Conservation (phyloP, 30 jellyfish, hydroid and myxozoan species). For the Pseudorhiza aurosa region DNA sequence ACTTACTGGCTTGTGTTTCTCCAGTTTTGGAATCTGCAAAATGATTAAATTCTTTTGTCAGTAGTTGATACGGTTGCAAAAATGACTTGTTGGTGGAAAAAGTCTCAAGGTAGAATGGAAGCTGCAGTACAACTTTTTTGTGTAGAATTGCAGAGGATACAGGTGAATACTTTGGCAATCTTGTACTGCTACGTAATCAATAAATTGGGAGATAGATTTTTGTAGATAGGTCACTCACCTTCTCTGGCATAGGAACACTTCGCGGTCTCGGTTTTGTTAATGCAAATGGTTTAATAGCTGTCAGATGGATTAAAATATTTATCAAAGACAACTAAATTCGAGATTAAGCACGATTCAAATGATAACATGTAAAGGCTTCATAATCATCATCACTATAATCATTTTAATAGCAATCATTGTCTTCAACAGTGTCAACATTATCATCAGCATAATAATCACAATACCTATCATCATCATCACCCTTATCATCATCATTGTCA, state of each 20-base stretch:
- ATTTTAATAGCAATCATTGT: background rate
- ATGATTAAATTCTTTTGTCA: no score
- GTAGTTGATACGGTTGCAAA: no score
- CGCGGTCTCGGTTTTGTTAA: slow-evolving; percentile 86
- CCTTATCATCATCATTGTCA: background rate
- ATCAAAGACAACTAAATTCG: background rate
- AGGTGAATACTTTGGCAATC: no score
- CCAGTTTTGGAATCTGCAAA: slow-evolving; percentile 78
- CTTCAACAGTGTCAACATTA: background rate
- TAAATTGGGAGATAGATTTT: background rate
- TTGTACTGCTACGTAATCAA: no score
- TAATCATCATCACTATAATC: slow-evolving; percentile 6
- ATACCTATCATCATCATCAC: slow-evolving; percentile 3
- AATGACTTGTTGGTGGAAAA: no score
- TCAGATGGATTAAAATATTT: background rate
- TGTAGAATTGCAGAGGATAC: no score
- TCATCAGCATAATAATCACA: background rate
- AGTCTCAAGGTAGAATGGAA: no score
- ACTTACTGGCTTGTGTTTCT: slow-evolving; percentile 79
- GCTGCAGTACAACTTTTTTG: no score
- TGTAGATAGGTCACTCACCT: slow-evolving; percentile 31
- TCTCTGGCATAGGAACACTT: slow-evolving; percentile 92
- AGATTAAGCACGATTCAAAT: no score
- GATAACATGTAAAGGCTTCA: no score
- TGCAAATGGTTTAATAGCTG: slow-evolving; percentile 75